Conservation (phyloP, 2,888 invertebrate genomes). For the Therioaphis trifolii region DNA sequence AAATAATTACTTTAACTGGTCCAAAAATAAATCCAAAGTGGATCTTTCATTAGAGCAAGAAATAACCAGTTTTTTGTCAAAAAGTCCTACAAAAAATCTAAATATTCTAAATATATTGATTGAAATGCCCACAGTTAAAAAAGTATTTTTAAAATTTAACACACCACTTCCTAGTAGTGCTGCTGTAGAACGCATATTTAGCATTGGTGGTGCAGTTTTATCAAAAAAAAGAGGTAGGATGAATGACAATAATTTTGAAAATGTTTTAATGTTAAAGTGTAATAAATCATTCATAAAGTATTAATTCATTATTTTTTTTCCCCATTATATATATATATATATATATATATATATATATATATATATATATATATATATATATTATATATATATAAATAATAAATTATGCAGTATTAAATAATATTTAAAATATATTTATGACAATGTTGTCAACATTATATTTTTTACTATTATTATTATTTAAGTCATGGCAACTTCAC, state of each 20-base stretch:
- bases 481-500: too few relatives aligned
- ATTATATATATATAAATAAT: too few relatives aligned
- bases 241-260: conserved; percentile 1
- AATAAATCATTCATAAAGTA: conserved; percentile 5
- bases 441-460: too few relatives aligned
- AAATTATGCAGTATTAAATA: too few relatives aligned
- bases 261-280: conserved; percentile 15
- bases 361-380: too few relatives aligned
- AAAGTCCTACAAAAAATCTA: conserved; percentile 32
- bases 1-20: conserved; percentile 16
- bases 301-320: background rate
- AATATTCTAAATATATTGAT: background rate
- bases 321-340: too few relatives aligned
- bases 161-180: background rate
- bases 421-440: too few relatives aligned
- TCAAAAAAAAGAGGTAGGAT: background rate
- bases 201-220: conserved; percentile 1
- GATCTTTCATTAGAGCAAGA: conserved; percentile 19
- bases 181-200: background rate
- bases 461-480: too few relatives aligned
- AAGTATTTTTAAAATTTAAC: conserved; percentile 24
- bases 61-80: background rate
- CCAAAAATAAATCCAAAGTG: background rate
- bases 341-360: too few relatives aligned
- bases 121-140: conserved; percentile 8